These are phyloP conservation scores for Anolis sagrei DNA, from an alignment of 2,113 vertebrate species.

Conservation along the genomic window DNA sequence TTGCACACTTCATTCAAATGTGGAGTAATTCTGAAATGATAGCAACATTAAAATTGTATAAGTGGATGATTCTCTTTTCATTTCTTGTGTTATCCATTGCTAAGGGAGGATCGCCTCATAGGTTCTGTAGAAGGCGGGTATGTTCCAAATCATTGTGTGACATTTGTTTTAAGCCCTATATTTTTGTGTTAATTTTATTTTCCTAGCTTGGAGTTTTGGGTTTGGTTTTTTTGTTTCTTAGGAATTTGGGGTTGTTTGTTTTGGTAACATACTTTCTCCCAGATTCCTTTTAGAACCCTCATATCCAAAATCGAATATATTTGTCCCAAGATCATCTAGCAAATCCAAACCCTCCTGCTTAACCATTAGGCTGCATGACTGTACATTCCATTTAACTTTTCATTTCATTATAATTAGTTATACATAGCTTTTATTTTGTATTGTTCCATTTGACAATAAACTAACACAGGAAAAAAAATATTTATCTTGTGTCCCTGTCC, in stretches of 20 bases:
- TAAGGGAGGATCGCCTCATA: conserved; percentile 82
- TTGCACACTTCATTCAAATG: not conserved
- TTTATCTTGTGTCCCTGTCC: conserved; percentile 37
- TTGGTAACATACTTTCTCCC: conserved; percentile 3
- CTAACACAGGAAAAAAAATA: conserved; percentile 26
- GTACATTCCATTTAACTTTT: conserved; percentile 53
- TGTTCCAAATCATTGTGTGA: conserved; percentile 63
- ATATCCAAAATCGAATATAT: conserved; percentile 8
- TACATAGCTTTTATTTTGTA: conserved; percentile 48
- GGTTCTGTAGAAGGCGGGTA: conserved; percentile 83
- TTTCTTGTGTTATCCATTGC: conserved; percentile 69
- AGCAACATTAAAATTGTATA: conserved; percentile 43
- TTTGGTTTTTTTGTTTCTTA: not conserved
- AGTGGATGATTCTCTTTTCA: conserved; percentile 75
- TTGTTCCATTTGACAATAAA: conserved; percentile 52
- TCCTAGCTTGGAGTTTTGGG: conserved; percentile 31
- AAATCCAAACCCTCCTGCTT: conserved; percentile 16
- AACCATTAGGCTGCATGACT: conserved; percentile 67
- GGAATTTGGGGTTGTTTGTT: conserved; percentile 9
- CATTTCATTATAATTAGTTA: conserved; percentile 42
- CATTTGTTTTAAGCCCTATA: conserved; percentile 24
- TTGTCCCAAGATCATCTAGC: conserved; percentile 33
- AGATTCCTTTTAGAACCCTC: conserved; percentile 2
- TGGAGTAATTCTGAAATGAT: conserved; percentile 23
- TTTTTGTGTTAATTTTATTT: conserved; percentile 50